Conservation (phyloP, 2,113 vertebrate genomes). For the Oceanodroma tethys region DNA sequence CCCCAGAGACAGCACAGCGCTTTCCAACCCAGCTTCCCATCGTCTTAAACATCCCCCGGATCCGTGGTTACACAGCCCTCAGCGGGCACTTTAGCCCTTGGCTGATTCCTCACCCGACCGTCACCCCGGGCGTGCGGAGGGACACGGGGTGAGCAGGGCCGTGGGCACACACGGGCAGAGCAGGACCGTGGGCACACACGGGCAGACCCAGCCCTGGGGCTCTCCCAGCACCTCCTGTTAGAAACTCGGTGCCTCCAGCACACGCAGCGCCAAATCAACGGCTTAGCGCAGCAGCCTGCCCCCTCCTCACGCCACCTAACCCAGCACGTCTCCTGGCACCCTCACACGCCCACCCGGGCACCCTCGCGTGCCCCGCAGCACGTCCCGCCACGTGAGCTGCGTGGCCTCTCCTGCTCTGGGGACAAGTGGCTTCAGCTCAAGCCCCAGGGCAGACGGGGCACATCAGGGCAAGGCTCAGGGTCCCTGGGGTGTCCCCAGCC, state of each 20-base stretch:
- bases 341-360: rapidly evolving
- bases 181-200: not conserved
- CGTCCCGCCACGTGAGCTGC: rapidly evolving
- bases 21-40: not conserved
- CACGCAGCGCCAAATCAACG: rapidly evolving
- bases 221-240: not conserved
- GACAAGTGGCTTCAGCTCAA: not conserved
- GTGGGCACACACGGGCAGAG: not conserved
- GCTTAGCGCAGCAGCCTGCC: rapidly evolving
- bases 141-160: no score
- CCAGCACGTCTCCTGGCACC: rapidly evolving
- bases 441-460: not conserved
- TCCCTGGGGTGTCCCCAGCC: rapidly evolving
- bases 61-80: rapidly evolving
- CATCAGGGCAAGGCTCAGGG: no score
- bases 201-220: not conserved
- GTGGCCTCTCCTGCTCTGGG: rapidly evolving
- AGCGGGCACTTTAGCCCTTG: not conserved
- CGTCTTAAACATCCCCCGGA: rapidly evolving
- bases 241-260: not conserved
- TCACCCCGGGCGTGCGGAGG: rapidly evolving
- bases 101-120: rapidly evolving
- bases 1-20: not conserved
- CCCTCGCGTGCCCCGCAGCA: rapidly evolving
- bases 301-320: not conserved